Base-by-base conservation (phyloP, 1,140 invertebrate genomes). In the Aphelenchoides avenae region DNA sequence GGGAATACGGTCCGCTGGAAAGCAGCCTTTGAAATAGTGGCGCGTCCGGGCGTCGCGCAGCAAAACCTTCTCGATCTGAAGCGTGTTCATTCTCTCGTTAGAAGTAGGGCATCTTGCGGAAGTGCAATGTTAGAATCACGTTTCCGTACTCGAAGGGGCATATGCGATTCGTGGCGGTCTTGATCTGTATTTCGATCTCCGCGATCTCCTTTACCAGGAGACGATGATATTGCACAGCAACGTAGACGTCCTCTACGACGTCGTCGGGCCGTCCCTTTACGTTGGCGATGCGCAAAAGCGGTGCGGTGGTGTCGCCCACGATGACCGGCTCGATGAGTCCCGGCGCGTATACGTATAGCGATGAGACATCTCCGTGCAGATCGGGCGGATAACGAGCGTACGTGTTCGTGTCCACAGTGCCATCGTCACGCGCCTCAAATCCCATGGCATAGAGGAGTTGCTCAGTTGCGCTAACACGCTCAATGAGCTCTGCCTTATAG, bases 261-360 rank as follows among this genome's bases (percentile, higher is more conserved):
- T 33, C 52, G 26, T 41, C 52, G 11, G 20, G 24, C 9, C 7
- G 11, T 46, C 26, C 27, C 1, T 26, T 15, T 3, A 55, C 34
- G 34, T 51, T 30, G 4, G 58, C 52, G 26, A 55, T 58, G 26
- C 55, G 55, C 6, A 57, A 24, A 18, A 57, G 18, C 6, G 55
- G 55, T 0, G 59, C 57, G 4, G 2, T 50, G 2, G 37, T 37
- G 31, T 57, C 59, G 1, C 55, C 55, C 24, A 57, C 30, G 20
- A n/a, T 20, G 33, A 57, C 47, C 27, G 55, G 55, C 33, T 57
- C 55, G 3, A 57, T 57, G 1, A 57, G 58, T n/a, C 55, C 55
- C 7, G 55, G 55, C 3, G 59, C 57, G 40, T 57, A 57, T 3
- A 57, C 55, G 33, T 61, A 34, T 43, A 57, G 41, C 6, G 11